Conservation (phyloP, 2,113 vertebrate species). For the Psephotus haematonotus region DNA sequence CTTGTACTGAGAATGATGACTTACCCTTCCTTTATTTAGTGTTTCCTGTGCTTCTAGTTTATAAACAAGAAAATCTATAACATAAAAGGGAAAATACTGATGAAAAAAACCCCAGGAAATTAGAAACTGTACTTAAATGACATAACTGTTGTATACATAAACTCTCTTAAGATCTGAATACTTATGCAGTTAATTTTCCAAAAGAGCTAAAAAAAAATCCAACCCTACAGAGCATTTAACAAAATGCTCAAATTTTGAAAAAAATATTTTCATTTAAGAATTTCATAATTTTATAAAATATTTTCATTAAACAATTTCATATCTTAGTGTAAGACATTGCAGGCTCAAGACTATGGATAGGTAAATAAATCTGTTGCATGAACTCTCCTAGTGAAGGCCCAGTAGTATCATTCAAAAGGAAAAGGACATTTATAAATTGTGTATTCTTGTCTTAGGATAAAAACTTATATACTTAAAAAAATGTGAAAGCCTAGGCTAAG, state of each 20-base stretch:
- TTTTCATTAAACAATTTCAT: background rate
- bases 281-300: background rate
- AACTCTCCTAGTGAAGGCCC: background rate
- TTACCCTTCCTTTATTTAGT: conserved; percentile 97
- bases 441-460: background rate
- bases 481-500: background rate
- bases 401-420: background rate
- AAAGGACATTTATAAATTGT: background rate
- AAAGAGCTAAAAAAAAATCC: background rate
- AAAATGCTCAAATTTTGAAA: background rate
- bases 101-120: background rate
- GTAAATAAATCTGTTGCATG: background rate
- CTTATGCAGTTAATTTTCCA: background rate
- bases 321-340: background rate
- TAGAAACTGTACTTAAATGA: background rate
- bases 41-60: conserved; percentile 96
- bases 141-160: background rate
- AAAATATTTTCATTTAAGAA: background rate
- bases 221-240: rapidly evolving
- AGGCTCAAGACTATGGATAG: background rate
- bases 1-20: background rate
- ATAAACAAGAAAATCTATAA: conserved; percentile 92
- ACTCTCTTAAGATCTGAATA: background rate
- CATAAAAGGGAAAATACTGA: conserved; percentile 19
- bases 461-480: background rate